Evolutionary conservation across 1,140 invertebrate species (phyloP), one percentile per base, ranked within the genome.

Genomic region (Camponotus vicinus): DNA sequence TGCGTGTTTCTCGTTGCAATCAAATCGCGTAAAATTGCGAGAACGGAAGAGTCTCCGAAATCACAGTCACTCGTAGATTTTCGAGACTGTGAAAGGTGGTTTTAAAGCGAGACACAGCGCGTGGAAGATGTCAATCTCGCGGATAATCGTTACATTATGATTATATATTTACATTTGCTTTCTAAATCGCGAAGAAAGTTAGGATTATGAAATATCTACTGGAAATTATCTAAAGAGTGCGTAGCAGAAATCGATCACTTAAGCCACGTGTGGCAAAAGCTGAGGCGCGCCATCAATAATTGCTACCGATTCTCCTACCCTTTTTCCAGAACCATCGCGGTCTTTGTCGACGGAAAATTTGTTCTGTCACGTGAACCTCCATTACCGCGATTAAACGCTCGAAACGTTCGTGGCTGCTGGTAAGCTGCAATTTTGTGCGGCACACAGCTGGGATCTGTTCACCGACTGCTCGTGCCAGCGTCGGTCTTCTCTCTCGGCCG

Each of bases 351-450:
- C 42, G 89, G 90, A 91, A 92, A 93, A 91, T 92, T 91, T 86
- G 82, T 86, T 86, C 87, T 86, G 83, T 89, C 87, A 89, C 84
- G 90, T 91, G 86, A 89, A 70, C 91, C 91, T 88, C 92, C 91
- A 92, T 92, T 92, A 93, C 88, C 91, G 89, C 90, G 92, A 92
- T 92, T 93, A 92, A 92, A 92, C 84, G 63, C 61, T 90, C 67
- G 61, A 75, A 86, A 70, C 52, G 67, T 69, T 86, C n/a, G 71
- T 77, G 73, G 73, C 59, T 18, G 49, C 49, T 34, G 80, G 73
- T 85, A 85, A 85, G 82, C 82, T 85, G 61, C 82, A 85, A 85
- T 85, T 85, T 85, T 78, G 88, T 87, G 49, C 49, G 86, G 86
- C 86, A 61, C 79, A 87, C 89, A 90, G 86, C 89, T 88, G 89